phyloP scores from a whole-genome alignment of 1,140 invertebrate genomes.

The Drosophila repleta region DNA sequence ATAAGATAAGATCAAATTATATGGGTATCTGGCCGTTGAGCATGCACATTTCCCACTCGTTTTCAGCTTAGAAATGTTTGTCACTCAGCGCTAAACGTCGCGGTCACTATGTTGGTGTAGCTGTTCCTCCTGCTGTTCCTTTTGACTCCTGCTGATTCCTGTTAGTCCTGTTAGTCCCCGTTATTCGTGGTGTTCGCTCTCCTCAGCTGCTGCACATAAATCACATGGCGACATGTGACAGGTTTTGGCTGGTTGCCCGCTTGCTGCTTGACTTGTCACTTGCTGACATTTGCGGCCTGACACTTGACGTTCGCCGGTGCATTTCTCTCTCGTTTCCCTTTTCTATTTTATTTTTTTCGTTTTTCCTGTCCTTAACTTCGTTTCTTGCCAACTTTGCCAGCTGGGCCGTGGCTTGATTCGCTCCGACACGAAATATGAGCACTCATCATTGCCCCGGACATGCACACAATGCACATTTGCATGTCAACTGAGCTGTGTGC shows the following conservation, averaged over 20 bases:
- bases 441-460: slow-evolving; percentile 38
- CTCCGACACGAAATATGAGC: slow-evolving; percentile 36
- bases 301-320: slow-evolving; percentile 62
- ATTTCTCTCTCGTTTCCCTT: slow-evolving; percentile 26
- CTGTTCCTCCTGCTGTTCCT: neutral
- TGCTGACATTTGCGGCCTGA: slow-evolving; percentile 63
- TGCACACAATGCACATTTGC: slow-evolving; percentile 29
- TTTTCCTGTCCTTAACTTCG: slow-evolving; percentile 4
- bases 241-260: slow-evolving; percentile 56
- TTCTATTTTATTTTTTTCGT: neutral
- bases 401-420: slow-evolving; percentile 12
- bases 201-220: slow-evolving; percentile 45
- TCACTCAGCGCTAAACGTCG: slow-evolving; percentile 25
- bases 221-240: slow-evolving; percentile 62
- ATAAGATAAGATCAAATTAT: too few relatives aligned
- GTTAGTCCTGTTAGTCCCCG: slow-evolving; percentile 5
- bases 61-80: slow-evolving; percentile 28
- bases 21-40: neutral
- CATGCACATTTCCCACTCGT: neutral
- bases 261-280: slow-evolving; percentile 61
- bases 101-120: slow-evolving; percentile 13
- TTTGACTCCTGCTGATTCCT: slow-evolving; percentile 9
- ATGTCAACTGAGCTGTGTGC: neutral
- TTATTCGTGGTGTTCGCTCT: neutral
- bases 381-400: slow-evolving; percentile 18